Conservation (phyloP, 2,797 vertebrate species). For the Peromyscus eremicus region DNA sequence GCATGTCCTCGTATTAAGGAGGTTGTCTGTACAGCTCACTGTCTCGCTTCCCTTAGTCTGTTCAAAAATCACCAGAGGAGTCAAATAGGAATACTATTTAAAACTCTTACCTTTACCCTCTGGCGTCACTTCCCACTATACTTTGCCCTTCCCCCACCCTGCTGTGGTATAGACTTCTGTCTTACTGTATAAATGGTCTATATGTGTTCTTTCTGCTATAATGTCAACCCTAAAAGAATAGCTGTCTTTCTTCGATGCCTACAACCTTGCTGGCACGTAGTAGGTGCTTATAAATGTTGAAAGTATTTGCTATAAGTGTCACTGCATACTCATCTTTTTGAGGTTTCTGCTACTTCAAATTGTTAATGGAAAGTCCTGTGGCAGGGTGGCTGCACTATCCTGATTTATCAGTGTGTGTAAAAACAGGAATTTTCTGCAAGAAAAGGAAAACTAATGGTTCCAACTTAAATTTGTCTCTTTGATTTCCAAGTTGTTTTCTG, state of each 20-base stretch:
- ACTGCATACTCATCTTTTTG: background rate
- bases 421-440: slow-evolving; percentile 63
- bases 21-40: background rate
- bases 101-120: background rate
- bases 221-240: background rate
- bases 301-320: background rate
- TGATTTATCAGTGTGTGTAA: slow-evolving; percentile 61
- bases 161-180: background rate
- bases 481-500: slow-evolving; percentile 81
- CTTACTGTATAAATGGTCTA: background rate
- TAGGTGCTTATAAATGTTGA: background rate
- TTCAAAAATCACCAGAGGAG: background rate
- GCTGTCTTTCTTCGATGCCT: background rate
- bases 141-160: too few relatives aligned
- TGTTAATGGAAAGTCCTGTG: slow-evolving; percentile 69
- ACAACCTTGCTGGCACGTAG: background rate
- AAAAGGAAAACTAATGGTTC: slow-evolving; percentile 70
- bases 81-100: background rate
- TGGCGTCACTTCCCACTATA: background rate
- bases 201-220: background rate
- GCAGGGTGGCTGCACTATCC: background rate
- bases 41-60: background rate
- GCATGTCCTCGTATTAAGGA: background rate
- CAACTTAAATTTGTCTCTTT: slow-evolving; percentile 74
- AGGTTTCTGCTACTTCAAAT: slow-evolving; percentile 37